Base-by-base conservation (phyloP, 53 echinoderm and acorn worm species). In the Echinarachnius parma region DNA sequence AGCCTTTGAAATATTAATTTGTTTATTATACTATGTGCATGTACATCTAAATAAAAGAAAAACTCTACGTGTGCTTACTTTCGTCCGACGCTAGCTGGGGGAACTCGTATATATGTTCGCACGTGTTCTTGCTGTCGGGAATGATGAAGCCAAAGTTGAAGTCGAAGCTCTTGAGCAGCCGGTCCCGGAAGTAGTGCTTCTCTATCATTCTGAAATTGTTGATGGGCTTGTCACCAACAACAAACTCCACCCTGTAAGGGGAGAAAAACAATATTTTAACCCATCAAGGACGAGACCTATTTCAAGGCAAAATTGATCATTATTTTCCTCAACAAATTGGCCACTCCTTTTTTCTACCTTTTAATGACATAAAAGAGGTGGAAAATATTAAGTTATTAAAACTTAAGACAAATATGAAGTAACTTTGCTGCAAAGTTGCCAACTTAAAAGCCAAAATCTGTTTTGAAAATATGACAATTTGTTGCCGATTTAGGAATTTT, bases 61-160 rank as follows among this genome's bases (percentile, higher is more conserved):
- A n/a, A n/a, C n/a, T n/a, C n/a, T n/a, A n/a, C n/a, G n/a, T n/a
- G n/a, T 54, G 87, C 87, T 92, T 84, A 92, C 92, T 81, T 77
- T 92, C 87, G 55, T 87, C 81, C 35, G 81, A 48, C 15, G 84
- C 45, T 48, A 95, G 82, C 46, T 82, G 78, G 31, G 96, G 96
- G 35, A 95, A 95, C 75, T 95, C 96, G 48, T 95, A 95, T 84
- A 95, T 95, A 83, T 95, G 96, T 79, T 95, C 96, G 57, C 96
- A 95, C 29, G 96, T 95, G 68, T 95, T 95, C 80, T 90, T 95
- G 84, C 96, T 95, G 65, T 95, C 91, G 28, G 96, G 96, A 87
- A 95, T 95, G 82, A 87, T 87, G 75, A 95, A 95, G 45, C 90
- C 96, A 85, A 95, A 95, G 75, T 95, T 95, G 57, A 95, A 95